Conservation (phyloP, 2,113 vertebrate species). For the Oplegnathus fasciatus region DNA sequence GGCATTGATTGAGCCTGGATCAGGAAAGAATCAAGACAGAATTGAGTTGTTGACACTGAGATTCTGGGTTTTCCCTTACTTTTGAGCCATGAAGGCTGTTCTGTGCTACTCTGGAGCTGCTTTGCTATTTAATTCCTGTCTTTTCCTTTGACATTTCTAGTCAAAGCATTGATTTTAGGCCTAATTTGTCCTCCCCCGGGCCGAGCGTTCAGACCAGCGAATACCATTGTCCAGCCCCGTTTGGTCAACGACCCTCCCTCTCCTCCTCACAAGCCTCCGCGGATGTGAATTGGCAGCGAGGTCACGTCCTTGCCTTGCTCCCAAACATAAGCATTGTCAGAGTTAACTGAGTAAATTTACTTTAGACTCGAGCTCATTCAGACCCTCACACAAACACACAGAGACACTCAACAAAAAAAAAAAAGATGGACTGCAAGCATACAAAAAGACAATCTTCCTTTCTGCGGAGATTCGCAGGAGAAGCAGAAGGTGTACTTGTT, state of each 20-base stretch:
- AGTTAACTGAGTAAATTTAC: constrained; percentile 84
- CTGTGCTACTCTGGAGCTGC: not conserved
- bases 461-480: constrained; percentile 52
- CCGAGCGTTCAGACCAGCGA: constrained; percentile 33
- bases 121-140: not conserved
- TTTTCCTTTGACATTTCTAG: not conserved
- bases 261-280: constrained; percentile 46
- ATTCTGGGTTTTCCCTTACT: not conserved
- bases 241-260: constrained; percentile 65
- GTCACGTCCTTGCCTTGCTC: constrained; percentile 83
- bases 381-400: constrained; percentile 66
- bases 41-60: not conserved
- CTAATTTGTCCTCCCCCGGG: constrained; percentile 26
- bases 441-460: constrained; percentile 59
- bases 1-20: not conserved
- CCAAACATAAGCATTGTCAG: constrained; percentile 84
- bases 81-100: not conserved
- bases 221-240: constrained; percentile 53
- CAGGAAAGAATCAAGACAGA: not conserved
- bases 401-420: constrained; percentile 33
- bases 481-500: constrained; percentile 73
- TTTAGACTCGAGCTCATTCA: constrained; percentile 79
- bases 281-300: constrained; percentile 80
- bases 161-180: constrained; percentile 19
- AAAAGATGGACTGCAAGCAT: constrained; percentile 69